Percentiles rank a stretch among this genome's conserved stretches.
Conservation (phyloP, 2,797 vertebrate species). For the Sebastes cheni region DNA sequence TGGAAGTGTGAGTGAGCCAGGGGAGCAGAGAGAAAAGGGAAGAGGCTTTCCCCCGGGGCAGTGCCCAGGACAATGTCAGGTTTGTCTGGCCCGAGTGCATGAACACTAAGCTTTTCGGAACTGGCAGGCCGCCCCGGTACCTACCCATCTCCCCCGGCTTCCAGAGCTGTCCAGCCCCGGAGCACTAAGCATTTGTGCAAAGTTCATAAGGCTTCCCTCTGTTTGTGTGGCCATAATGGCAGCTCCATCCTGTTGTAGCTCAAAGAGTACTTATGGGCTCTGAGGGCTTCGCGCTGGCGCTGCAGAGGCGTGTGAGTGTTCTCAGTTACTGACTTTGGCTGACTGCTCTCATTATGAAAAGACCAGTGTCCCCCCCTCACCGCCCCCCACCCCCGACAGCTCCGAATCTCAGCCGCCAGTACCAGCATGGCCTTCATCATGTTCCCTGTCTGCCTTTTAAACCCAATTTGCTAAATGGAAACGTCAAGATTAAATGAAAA, state of each 20-base stretch:
- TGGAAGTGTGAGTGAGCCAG: conserved; percentile 63
- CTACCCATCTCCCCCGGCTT: conserved; percentile 71
- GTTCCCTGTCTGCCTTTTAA: conserved; percentile 15
- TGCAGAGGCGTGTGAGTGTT: conserved; percentile 75
- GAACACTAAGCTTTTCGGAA: conserved; percentile 80
- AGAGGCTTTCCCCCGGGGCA: conserved; percentile 71
- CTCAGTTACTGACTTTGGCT: conserved; percentile 79
- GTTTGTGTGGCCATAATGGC: conserved; percentile 80
- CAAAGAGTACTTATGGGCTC: conserved; percentile 72
- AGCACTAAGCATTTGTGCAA: conserved; percentile 83
- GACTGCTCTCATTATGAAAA: conserved; percentile 70
- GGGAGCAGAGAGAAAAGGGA: conserved; percentile 58
- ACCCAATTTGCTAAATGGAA: conserved; percentile 24
- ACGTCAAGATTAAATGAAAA: conserved; percentile 7
- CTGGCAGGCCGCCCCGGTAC: conserved; percentile 79
- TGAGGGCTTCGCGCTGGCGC: conserved; percentile 61
- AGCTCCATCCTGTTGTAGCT: conserved; percentile 81
- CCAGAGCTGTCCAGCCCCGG: conserved; percentile 72
- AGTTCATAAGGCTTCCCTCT: conserved; percentile 87
- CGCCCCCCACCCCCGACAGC: background rate
- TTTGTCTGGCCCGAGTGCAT: conserved; percentile 77
- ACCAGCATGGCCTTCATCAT: conserved; percentile 27
- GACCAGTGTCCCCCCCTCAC: conserved; percentile 28
- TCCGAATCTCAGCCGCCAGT: conserved; percentile 24
- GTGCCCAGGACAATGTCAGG: conserved; percentile 81